Percentiles rank a stretch among this genome's conserved stretches.
These are phyloP conservation scores for Mohoua ochrocephala DNA, from an alignment of 2,113 vertebrate species.

Conservation along the genomic window DNA sequence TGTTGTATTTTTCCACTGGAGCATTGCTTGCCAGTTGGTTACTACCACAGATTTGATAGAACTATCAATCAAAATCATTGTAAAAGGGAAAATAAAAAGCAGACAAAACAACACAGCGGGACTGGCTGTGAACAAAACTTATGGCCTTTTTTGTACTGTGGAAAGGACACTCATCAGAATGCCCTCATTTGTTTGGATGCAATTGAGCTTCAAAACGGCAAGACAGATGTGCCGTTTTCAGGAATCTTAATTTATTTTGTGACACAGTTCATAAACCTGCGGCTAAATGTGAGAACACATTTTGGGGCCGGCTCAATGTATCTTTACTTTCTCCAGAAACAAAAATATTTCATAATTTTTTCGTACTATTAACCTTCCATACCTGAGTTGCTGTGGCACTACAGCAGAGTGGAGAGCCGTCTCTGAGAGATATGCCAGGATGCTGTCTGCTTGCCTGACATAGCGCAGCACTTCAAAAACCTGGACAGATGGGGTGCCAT, in stretches of 20 bases:
- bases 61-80: neutral
- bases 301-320: neutral
- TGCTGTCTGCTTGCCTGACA: neutral
- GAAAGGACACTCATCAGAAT: neutral
- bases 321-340: neutral
- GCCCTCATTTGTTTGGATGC: neutral
- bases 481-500: neutral
- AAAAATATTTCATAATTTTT: neutral
- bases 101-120: neutral
- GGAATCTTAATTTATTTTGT: slow-evolving; percentile 1
- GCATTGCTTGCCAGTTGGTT: neutral
- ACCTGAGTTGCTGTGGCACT: neutral
- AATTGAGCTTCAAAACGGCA: neutral
- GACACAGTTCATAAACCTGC: neutral
- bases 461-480: slow-evolving; percentile 14
- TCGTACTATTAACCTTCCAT: neutral
- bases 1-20: neutral
- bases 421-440: neutral
- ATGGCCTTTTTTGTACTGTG: neutral
- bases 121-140: neutral
- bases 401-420: neutral
- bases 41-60: neutral
- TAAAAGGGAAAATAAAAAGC: neutral
- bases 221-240: neutral
- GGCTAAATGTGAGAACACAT: neutral